Evolutionary conservation across 2,888 invertebrate genomes (phyloP), one percentile per base, ranked within the genome.

Genomic region (Aleiodes testaceus): DNA sequence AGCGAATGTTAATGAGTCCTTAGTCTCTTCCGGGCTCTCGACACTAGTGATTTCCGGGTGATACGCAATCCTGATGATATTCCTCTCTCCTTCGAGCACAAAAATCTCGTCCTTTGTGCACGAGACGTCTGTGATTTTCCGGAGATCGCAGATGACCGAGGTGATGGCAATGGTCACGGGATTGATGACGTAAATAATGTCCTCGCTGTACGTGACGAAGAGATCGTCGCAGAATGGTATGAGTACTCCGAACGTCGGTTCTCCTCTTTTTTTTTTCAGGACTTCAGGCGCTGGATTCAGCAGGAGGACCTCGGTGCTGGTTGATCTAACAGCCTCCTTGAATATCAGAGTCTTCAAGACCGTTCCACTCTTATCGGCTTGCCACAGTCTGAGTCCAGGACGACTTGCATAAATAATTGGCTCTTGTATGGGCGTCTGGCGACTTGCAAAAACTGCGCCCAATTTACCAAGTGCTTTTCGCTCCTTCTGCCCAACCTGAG

Each of bases 291-390:
- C 88, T n/a, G 94, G 94, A 89, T 94, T 94, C 42, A 94, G 88
- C 2, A 94, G 89, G 74, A 92, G 92, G 42, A 93, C 93, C 82
- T 93, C 91, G 59, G 91, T 85, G 74, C 88, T 88, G 67, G 86
- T 86, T 53, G 80, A 79, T 59, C 81, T 81, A 26, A 85, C 77
- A 22, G 85, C 84, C 72, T 87, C 87, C 86, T 95, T 95, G 84
- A 96, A 96, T 22, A 97, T 90, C 55, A 95, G 88, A 0, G 97
- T 97, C 88, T 94, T 94, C 68, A 91, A 90, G n/a, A 97, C 97
- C 74, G 91, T 90, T 0, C 97, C 97, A 42, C 88, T 85, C 20
- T 89, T 85, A 87, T 94, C 92, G 0, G 96, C 93, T 71, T 94
- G 89, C 97, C 97, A 97, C 79, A 97, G 89, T 47, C 97, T 89